Conservation (phyloP, 2,888 invertebrate species). For the Brassicogethes aeneus region DNA sequence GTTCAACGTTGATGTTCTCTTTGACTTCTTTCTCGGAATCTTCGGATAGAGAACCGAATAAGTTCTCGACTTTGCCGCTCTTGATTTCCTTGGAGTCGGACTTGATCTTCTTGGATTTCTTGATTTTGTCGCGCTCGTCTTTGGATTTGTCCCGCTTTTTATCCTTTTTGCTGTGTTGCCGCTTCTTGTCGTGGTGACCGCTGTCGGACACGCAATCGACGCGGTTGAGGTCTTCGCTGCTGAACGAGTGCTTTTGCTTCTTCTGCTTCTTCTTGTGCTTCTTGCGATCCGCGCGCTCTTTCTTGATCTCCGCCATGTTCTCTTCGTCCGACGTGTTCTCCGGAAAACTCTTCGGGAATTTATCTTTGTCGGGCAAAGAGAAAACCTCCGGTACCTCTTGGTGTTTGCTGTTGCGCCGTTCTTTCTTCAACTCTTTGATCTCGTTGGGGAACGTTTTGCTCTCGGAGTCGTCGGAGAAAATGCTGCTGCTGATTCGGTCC, state of each 20-base stretch:
- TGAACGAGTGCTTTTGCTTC: slow-evolving; percentile 59
- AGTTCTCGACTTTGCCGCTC: slow-evolving; percentile 78
- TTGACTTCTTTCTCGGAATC: slow-evolving; percentile 42
- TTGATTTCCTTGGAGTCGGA: slow-evolving; percentile 43
- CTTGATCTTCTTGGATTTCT: slow-evolving; percentile 47
- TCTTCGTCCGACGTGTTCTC: slow-evolving; percentile 37
- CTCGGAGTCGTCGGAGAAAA: slow-evolving; percentile 48
- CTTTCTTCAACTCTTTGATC: slow-evolving; percentile 35
- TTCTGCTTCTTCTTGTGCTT: slow-evolving; percentile 82
- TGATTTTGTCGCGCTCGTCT: slow-evolving; percentile 51
- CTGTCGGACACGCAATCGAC: slow-evolving; percentile 27
- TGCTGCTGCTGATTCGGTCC: slow-evolving; percentile 50
- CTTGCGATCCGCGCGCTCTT: slow-evolving; percentile 47
- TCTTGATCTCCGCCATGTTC: slow-evolving; percentile 19
- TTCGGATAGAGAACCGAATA: slow-evolving; percentile 79
- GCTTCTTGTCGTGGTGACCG: slow-evolving; percentile 36
- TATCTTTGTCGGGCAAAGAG: slow-evolving; percentile 28
- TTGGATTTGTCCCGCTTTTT: slow-evolving; percentile 51
- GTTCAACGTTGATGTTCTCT: slow-evolving; percentile 8
- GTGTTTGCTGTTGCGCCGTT: slow-evolving; percentile 31
- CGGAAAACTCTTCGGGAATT: slow-evolving; percentile 25
- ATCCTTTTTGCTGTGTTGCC: slow-evolving; percentile 48
- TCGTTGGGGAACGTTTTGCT: slow-evolving; percentile 21
- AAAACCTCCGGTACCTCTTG: slow-evolving; percentile 25
- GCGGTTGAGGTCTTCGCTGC: slow-evolving; percentile 48